Evolutionary conservation across 2,797 vertebrate genomes (phyloP).

Genomic region (Halcyon smyrnensis): DNA sequence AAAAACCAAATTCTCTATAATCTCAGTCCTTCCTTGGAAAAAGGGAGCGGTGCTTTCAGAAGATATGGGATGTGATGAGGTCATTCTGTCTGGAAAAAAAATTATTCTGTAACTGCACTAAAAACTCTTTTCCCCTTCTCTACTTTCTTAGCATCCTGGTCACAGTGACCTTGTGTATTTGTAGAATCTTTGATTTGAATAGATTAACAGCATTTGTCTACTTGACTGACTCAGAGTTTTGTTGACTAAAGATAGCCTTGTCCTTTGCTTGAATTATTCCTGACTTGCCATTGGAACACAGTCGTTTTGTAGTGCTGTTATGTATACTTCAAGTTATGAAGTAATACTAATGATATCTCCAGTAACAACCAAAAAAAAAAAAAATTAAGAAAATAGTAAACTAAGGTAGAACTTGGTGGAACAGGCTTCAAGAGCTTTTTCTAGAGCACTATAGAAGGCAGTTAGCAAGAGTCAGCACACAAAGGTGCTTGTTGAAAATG

Average conservation of each 20-base stretch:
- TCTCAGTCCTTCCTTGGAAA: neutral
- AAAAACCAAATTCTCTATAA: neutral
- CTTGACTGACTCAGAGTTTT: neutral
- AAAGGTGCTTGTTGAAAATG: neutral
- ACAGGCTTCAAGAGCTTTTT: neutral
- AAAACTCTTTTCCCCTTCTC: neutral
- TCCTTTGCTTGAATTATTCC: neutral
- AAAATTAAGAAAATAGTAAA: neutral
- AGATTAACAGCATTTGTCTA: neutral
- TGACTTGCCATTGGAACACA: neutral
- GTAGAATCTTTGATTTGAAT: neutral
- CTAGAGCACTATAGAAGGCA: neutral
- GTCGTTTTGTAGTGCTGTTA: neutral
- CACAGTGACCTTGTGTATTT: constrained; percentile 8
- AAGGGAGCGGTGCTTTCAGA: neutral
- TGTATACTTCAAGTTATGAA: neutral
- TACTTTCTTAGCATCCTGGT: neutral
- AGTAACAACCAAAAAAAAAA: neutral
- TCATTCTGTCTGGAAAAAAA: constrained; percentile 2
- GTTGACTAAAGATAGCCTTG: neutral
- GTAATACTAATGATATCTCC: neutral
- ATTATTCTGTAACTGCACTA: neutral
- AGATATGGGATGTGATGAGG: neutral
- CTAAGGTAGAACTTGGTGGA: neutral
- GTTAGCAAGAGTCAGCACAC: neutral